Evolutionary conservation across 2,113 vertebrate genomes (phyloP), one percentile per base, ranked within the genome.

Genomic region (Poicephalus meyeri): DNA sequence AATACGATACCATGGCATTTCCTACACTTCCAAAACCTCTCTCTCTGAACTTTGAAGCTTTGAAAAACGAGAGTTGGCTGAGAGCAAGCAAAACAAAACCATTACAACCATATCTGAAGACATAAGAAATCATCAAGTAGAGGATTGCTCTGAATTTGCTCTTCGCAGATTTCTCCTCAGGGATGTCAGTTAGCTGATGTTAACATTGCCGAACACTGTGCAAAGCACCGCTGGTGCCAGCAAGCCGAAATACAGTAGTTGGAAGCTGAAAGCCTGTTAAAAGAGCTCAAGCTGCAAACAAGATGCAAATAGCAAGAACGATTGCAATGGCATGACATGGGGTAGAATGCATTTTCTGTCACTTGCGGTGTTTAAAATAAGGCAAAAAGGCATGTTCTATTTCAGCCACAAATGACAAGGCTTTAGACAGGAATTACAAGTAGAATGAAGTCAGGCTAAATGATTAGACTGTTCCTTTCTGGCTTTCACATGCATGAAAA

Each of bases 401-500:
- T 86, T 90, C 85, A 93, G 86, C 39, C 79, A 64, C 69, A 88
- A 86, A 37, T 49, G 77, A 42, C 39, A 50, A 50, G 55, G 44
- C 72, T 91, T 93, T 46, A 88, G 72, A 55, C 76, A 88, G 90
- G 90, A 93, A 90, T 95, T 86, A 86, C 60, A 0, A 82, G 33
- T 80, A 44, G 87, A 95, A 83, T 60, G 39, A 93, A 97, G 78
- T 80, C 93, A 91, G 66, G 85, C 58, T 95, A 70, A 65, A 85
- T 6, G 15, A 94, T 95, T 63, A 83, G 61, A 70, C 70, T 64
- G 76, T 64, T 96, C 80, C 71, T 88, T 82, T 88, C 85, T 94
- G 91, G 88, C 91, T 93, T 94, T 88, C 80, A 52, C 82, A 78
- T 86, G 68, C 66, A n/a, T 47, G 79, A 93, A 95, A 94, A 93